Evolutionary conservation across 2,888 invertebrate species (phyloP).

Genomic region (Nemurella pictetii): DNA sequence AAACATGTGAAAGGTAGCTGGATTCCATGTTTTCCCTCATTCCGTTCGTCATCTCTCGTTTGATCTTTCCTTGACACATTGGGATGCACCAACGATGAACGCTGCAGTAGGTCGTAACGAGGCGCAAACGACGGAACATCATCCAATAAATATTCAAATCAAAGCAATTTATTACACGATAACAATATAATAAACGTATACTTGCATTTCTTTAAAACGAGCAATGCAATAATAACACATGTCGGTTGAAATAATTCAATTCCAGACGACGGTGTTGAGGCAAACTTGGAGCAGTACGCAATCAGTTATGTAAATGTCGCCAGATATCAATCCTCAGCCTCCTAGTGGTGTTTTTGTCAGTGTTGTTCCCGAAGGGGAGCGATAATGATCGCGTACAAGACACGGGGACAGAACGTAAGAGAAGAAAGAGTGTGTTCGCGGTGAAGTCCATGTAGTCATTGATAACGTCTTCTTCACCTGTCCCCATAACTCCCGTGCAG

Average conservation of each 20-base stretch:
- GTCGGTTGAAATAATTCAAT: not conserved
- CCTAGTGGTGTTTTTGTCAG: slow-evolving; percentile 6
- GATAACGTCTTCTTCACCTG: slow-evolving; percentile 18
- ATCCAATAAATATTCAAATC: not conserved
- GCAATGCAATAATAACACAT: not conserved
- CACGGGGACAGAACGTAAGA: not conserved
- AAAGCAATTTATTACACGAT: not conserved
- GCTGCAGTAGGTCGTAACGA: not conserved
- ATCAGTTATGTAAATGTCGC: slow-evolving; percentile 9
- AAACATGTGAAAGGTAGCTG: not conserved
- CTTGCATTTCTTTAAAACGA: not conserved
- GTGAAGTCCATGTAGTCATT: not conserved
- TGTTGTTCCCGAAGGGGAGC: not conserved
- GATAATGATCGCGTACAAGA: slow-evolving; percentile 2
- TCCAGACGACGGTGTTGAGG: not conserved
- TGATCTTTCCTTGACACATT: not conserved
- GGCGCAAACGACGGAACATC: not conserved
- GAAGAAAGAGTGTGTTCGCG: not conserved
- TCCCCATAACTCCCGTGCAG: slow-evolving; percentile 4
- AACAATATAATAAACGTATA: not conserved
- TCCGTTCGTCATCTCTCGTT: not conserved
- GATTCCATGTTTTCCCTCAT: not conserved
- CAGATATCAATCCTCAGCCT: slow-evolving; percentile 9
- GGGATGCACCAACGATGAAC: not conserved
- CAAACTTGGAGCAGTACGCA: not conserved